Base-by-base conservation (phyloP, 2,888 invertebrate species). In the Noctua fimbriata region DNA sequence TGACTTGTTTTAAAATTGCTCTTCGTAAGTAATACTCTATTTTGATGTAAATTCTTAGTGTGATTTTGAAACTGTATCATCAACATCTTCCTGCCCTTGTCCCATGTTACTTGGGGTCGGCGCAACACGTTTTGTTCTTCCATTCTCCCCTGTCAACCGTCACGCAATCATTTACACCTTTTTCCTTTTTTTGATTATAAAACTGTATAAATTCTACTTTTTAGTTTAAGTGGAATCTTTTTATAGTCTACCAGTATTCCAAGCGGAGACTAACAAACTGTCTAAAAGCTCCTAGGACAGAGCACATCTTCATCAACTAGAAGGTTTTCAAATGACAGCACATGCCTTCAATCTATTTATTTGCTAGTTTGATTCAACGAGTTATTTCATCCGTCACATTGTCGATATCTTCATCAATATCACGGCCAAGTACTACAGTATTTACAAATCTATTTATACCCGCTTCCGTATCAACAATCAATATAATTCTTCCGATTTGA, bases 381-480 rank as follows among this genome's bases (percentile, higher is more conserved):
- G 52, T n/a, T 69, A 82, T 74, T 52, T 41, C 16, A 72, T 32
- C 16, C 49, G 36, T 52, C 58, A 73, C 5, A n/a, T 14, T 16
- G 72, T 32, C 4, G 12, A 69, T 41, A 69, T 36, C 28, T 76
- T 58, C 28, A 28, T 55, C 47, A n/a, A 44, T 81, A 44, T 82
- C 71, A 65, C 1, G 71, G 87, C 72, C 84, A 79, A 63, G 47
- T 65, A 36, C 24, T 65, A 86, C 83, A 87, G 73, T 84, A 88
- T 75, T 78, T 84, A 58, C 74, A 70, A 81, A 83, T 80, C 88
- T 89, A 73, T 84, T 90, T 87, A 84, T 89, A 69, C 28, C 81
- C n/a, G 66, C 87, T 83, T 90, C 90, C 86, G 63, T 92, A 89
- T 89, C 90, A 78, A 89, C 87, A 78, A 73, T 80, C 49, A 78